Evolutionary conservation across 2,113 vertebrate species (phyloP).

Genomic region (Eretmochelys imbricata): DNA sequence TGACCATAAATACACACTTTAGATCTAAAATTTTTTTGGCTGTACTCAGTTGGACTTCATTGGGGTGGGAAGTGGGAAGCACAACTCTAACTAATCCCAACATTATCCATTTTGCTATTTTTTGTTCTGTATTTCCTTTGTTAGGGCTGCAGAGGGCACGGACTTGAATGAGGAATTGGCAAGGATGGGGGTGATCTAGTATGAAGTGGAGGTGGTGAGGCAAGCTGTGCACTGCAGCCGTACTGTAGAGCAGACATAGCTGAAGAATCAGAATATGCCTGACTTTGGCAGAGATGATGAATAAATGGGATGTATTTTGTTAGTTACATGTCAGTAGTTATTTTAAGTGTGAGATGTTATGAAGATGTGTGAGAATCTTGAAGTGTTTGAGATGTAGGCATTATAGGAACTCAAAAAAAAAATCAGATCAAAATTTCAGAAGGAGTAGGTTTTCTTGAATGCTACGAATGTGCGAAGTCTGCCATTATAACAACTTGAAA

Average conservation of each 20-base stretch:
- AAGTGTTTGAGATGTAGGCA: not conserved
- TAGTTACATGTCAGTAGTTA: not conserved
- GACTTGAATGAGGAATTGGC: not conserved
- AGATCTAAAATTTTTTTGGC: not conserved
- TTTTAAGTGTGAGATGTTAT: not conserved
- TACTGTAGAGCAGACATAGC: rapidly evolving
- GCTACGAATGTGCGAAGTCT: not conserved
- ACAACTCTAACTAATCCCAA: not conserved
- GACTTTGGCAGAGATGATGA: not conserved
- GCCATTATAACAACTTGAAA: not conserved
- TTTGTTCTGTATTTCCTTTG: rapidly evolving
- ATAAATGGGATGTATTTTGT: rapidly evolving
- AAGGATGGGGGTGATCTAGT: not conserved
- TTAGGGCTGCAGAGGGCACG: not conserved
- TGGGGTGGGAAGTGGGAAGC: rapidly evolving
- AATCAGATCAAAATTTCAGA: not conserved
- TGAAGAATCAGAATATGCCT: not conserved
- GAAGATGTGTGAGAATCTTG: not conserved
- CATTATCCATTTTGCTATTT: rapidly evolving
- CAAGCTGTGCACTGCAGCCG: rapidly evolving
- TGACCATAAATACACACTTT: not conserved
- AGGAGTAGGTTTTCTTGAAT: not conserved
- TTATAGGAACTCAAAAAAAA: not conserved
- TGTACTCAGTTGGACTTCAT: rapidly evolving
- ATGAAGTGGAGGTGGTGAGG: not conserved